Conservation (phyloP, 2,888 invertebrate species). For the Pterostichus niger region DNA sequence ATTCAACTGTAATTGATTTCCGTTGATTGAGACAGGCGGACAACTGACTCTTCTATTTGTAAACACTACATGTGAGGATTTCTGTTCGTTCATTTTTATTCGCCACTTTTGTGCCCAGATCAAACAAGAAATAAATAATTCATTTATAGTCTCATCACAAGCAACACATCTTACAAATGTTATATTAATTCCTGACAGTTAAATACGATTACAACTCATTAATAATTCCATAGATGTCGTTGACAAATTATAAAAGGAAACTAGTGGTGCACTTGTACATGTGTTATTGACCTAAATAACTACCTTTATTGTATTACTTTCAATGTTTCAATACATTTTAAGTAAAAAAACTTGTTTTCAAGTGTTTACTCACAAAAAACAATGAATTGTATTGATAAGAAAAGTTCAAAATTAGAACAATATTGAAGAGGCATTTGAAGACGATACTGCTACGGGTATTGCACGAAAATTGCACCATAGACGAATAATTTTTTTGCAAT, state of each 20-base stretch:
- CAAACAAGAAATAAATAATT: conserved; percentile 15
- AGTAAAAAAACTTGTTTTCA: conserved; percentile 27
- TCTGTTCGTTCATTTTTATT: too few relatives aligned
- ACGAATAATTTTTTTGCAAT: too few relatives aligned
- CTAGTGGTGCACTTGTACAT: neutral
- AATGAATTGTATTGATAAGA: conserved; percentile 26
- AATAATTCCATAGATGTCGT: neutral
- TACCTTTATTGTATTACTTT: conserved; percentile 42
- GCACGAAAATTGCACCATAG: too few relatives aligned
- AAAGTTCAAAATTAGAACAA: neutral
- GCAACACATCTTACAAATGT: too few relatives aligned
- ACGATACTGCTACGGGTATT: too few relatives aligned
- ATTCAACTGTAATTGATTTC: too few relatives aligned
- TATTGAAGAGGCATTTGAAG: neutral
- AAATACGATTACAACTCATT: neutral
- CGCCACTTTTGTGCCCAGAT: too few relatives aligned
- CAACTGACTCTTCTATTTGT: too few relatives aligned
- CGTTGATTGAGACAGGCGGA: too few relatives aligned
- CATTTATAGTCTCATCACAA: neutral
- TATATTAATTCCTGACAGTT: neutral
- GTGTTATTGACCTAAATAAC: conserved; percentile 52
- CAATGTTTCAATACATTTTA: conserved; percentile 5
- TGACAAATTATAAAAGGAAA: conserved; percentile 30
- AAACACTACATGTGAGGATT: too few relatives aligned
- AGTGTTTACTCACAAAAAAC: conserved; percentile 37